phyloP scores from a whole-genome alignment of 2,113 vertebrate species.

The Ranitomeya imitator region DNA sequence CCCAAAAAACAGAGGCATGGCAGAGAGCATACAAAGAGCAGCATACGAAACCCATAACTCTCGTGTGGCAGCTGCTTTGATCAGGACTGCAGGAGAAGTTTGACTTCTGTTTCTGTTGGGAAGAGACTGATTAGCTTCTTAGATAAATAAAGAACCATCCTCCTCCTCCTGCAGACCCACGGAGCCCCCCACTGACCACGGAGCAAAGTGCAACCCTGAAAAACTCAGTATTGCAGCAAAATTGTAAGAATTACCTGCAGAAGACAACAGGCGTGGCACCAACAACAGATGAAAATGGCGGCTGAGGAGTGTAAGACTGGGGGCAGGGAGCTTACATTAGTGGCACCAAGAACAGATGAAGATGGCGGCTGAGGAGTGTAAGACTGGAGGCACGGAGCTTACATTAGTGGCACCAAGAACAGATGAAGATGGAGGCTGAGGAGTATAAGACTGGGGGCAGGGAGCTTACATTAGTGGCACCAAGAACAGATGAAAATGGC shows the following conservation, averaged over 20 bases:
- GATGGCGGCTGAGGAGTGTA: background rate
- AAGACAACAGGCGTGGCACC: too few species aligned
- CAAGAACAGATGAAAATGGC: background rate
- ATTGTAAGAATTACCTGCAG: too few species aligned
- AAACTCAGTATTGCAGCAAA: background rate
- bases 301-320: background rate
- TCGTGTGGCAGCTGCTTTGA: background rate
- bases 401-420: too few species aligned
- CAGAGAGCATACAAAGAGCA: background rate
- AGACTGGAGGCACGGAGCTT: too few species aligned
- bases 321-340: too few species aligned
- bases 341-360: too few species aligned
- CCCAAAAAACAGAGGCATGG: too few species aligned
- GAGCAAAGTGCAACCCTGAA: background rate
- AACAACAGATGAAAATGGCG: background rate
- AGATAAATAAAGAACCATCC: background rate
- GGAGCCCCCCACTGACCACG: constrained; percentile 31
- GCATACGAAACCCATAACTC: background rate
- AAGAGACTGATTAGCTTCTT: background rate
- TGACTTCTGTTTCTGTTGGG: constrained; percentile 22
- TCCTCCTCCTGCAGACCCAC: background rate
- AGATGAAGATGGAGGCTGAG: background rate
- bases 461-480: too few species aligned
- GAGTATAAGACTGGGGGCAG: background rate
- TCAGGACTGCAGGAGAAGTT: background rate